Percentiles rank a stretch among this genome's conserved stretches.
phyloP scores from a whole-genome alignment of 2,888 invertebrate genomes.

The Drosophila antonietae region DNA sequence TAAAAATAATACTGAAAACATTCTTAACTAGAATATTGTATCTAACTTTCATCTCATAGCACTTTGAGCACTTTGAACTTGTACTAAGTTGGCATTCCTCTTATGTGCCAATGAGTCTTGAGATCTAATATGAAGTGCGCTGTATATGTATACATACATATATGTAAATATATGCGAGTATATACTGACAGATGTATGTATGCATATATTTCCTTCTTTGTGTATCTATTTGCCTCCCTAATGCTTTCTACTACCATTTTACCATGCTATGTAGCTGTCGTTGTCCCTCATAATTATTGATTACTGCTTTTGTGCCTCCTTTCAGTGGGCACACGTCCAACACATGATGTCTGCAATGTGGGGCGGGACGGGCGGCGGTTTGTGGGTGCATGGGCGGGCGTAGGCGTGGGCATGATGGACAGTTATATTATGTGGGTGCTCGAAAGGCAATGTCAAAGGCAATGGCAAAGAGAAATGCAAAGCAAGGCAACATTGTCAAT shows the following conservation, averaged over 20 bases:
- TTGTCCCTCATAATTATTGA: slow-evolving; percentile 53
- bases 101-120: not conserved
- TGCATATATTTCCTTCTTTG: not conserved
- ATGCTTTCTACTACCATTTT: slow-evolving; percentile 1
- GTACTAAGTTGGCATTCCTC: not conserved
- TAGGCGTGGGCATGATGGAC: not conserved
- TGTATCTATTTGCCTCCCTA: slow-evolving; percentile 10
- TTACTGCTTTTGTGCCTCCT: slow-evolving; percentile 40
- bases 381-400: not conserved
- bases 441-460: slow-evolving; percentile 1
- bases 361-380: not conserved
- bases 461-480: slow-evolving; percentile 21
- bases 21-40: not conserved
- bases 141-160: not conserved
- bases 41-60: not conserved
- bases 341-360: slow-evolving; percentile 2
- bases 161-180: not conserved
- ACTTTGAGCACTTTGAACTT: not conserved
- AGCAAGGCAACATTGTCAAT: slow-evolving; percentile 44
- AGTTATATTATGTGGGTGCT: slow-evolving; percentile 21
- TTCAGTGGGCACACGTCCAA: slow-evolving; percentile 38
- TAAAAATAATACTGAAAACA: not conserved
- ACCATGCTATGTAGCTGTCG: not conserved
- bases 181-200: not conserved
- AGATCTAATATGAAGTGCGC: not conserved